These are phyloP conservation scores for Crossocerus cetratus DNA, from an alignment of 2,888 invertebrate genomes.

Conservation along the genomic window DNA sequence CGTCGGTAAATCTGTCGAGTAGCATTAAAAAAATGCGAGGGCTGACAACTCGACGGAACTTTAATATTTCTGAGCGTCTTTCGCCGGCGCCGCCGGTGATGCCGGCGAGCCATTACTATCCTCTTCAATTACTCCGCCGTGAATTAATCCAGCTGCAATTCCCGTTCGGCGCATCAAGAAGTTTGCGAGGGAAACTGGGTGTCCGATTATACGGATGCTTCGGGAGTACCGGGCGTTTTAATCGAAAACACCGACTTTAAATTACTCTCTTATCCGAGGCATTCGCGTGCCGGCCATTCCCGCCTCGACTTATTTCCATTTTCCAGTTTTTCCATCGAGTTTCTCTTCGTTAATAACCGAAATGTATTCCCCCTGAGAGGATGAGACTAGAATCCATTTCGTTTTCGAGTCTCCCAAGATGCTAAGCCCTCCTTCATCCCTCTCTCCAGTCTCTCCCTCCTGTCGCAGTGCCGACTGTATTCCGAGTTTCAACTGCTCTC, in stretches of 20 bases:
- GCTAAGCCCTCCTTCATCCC: slow-evolving; percentile 22
- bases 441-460: slow-evolving; percentile 4
- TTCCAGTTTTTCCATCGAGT: background rate
- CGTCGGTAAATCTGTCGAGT: background rate
- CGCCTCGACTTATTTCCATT: background rate
- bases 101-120: too few species aligned
- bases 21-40: background rate
- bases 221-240: background rate
- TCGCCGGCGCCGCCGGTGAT: too few species aligned
- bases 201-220: too few species aligned
- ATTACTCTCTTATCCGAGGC: background rate
- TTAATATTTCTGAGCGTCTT: too few species aligned
- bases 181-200: too few species aligned
- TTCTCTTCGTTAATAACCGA: background rate
- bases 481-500: too few species aligned
- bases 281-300: background rate
- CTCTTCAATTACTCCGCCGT: too few species aligned
- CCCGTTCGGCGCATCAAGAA: too few species aligned
- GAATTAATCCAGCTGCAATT: too few species aligned
- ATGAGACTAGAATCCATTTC: slow-evolving; percentile 61
- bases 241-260: slow-evolving; percentile 3
- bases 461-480: background rate
- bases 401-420: slow-evolving; percentile 54
- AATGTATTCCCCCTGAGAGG: slow-evolving; percentile 9
- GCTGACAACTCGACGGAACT: too few species aligned